Evolutionary conservation across 2,113 vertebrate species (phyloP), one percentile per base, ranked within the genome.

Genomic region (Glaucidium brasilianum): DNA sequence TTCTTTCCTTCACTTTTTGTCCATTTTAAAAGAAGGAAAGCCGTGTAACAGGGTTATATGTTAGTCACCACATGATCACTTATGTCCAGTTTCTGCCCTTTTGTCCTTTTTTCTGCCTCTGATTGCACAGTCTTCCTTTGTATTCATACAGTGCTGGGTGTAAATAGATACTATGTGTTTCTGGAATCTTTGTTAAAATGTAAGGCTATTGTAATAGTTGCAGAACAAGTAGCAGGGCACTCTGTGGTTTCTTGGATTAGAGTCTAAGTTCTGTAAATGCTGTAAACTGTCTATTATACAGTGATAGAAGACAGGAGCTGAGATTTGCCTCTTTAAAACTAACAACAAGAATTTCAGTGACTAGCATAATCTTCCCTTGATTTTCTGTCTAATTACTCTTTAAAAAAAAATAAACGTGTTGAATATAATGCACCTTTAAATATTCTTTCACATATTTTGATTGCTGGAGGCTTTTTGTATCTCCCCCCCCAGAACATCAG

Each of bases 11-110:
- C 25, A 10, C 34, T 66, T 81, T 73, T 77, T 80, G 3, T 63
- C 29, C 30, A 11, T 55, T 86, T 91, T 67, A 56, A 73, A 88
- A 79, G 34, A 53, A 92, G 43, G 49, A 85, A 88, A 52, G n/a
- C 13, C 20, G 21, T 68, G 7, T n/a, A 62, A 63, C 29, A 80
- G 45, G 19, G 23, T 20, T n/a, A 22, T 88, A 56, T 35, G 4
- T 88, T 88, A 35, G 25, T 69, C n/a, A 45, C 29, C 71, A 43
- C 11, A 5, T 56, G 4, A 52, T 78, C 6, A 69, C 78, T 74
- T 52, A 10, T 60, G 9, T 73, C 14, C 7, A 34, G 78, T 92
- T 94, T 86, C 25, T 80, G 41, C 23, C 22, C 11, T 72, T 64
- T 59, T 78, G 34, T 63, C 52, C 5, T 67, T 87, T 84, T 53